Base-by-base conservation (phyloP, 2,888 invertebrate genomes). In the Caenorhabditis panamensis region DNA sequence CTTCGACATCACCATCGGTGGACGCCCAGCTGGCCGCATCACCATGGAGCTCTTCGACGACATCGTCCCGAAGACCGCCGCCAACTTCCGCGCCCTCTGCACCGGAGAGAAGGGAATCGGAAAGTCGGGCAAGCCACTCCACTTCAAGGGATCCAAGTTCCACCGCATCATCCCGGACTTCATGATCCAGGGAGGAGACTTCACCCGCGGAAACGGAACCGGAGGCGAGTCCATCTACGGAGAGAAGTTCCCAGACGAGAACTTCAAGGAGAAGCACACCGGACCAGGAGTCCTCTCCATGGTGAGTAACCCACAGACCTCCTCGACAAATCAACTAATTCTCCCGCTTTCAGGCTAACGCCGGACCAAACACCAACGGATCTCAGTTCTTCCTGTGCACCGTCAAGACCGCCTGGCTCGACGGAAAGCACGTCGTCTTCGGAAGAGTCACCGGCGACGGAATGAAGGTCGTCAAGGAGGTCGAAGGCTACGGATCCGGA, bases 131-230 rank as follows among this genome's bases (percentile, higher is more conserved):
- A 92, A 92, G 82, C 92, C 92, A 6, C 91, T 92, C 84, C 92
- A 92, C 75, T 97, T 95, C 94, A 95, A 95, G 93, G 95, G 95
- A 88, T 72, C 71, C 75, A 95, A 94, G 89, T 97, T 96, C 94
- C 96, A 97, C 92, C 95, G 97, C 89, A 95, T 97, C 90, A 97
- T 97, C 92, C 96, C 96, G 88, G 95, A 96, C 93, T 97, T 97
- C 93, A 97, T 97, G 96, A 95, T 96, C 92, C 96, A 97, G 93
- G 89, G 89, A 69, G 92, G 96, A 88, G 96, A 96, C 92, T 96
- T 97, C 92, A 96, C 96, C 90, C 95, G 95, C 92, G 95, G 93
- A 89, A 95, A 95, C 91, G 96, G 96, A 69, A 93, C 93, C 81
- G 93, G 93, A 58, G 97, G 97, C 88, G 96, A 96, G 93, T 97